Percentiles rank a stretch among this genome's conserved stretches.
These are phyloP conservation scores for Eumaeus atala DNA, from an alignment of 1,140 invertebrate species.

Conservation along the genomic window DNA sequence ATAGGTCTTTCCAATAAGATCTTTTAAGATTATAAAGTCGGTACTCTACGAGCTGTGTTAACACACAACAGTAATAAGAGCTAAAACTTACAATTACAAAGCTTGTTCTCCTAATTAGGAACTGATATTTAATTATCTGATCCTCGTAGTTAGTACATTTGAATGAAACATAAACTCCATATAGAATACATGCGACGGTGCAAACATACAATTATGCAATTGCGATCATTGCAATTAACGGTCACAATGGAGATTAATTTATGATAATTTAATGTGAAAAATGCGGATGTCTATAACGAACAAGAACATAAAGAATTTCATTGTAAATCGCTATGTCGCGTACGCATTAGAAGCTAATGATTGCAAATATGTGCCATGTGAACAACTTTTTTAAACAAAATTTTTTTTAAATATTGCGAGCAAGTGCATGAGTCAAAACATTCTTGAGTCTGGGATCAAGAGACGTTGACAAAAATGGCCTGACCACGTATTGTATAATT, in stretches of 20 bases:
- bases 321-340: conserved; percentile 2
- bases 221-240: conserved; percentile 3
- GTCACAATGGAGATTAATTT: conserved; percentile 2
- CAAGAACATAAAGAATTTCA: conserved; percentile 5
- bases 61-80: too few relatives aligned
- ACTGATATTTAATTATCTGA: too few relatives aligned
- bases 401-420: conserved; percentile 20
- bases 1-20: too few relatives aligned
- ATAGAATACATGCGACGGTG: not conserved
- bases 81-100: too few relatives aligned
- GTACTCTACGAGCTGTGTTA: too few relatives aligned
- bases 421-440: conserved; percentile 22
- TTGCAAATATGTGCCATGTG: conserved; percentile 4
- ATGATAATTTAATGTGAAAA: not conserved
- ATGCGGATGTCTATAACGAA: not conserved
- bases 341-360: not conserved
- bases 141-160: too few relatives aligned
- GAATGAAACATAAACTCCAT: not conserved
- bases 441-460: conserved; percentile 6
- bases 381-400: conserved; percentile 19
- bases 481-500: conserved; percentile 44
- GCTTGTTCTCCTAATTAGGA: too few relatives aligned
- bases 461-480: conserved; percentile 36
- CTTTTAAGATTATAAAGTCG: too few relatives aligned
- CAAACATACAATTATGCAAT: not conserved